Evolutionary conservation across 2,113 vertebrate species (phyloP), one percentile per base, ranked within the genome.

Genomic region (Sapayoa aenigma): DNA sequence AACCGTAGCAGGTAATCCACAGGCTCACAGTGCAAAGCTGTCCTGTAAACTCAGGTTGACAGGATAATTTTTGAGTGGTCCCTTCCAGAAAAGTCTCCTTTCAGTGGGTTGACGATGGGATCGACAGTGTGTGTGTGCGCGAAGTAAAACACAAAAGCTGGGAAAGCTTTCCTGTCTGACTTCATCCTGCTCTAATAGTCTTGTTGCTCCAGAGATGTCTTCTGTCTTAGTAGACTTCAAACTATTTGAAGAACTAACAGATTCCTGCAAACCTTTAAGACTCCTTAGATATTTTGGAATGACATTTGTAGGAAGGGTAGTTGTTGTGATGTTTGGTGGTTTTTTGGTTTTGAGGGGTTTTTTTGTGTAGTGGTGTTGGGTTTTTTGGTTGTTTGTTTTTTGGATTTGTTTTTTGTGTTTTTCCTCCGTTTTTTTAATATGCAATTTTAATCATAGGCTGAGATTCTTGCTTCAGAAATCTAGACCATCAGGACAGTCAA

Each of bases 351-450:
- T 33, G 4, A 21, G 1, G 44, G 11, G 44, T 44, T 13, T 44
- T 44, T 1, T 17, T 49, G 25, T 25, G 44, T 20, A 7, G 46
- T 21, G 46, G 7, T 7, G 21, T 21, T 47, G 13, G 44, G 44
- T 22, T 47, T 21, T 20, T 47, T 47, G 46, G 9, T 46, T 46
- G 44, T 46, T 46, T 47, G 46, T 8, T 22, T 44, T 47, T 47
- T 20, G 20, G 19, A 15, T 18, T 10, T 22, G 20, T 47, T 47
- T 47, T 47, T 47, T 47, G 20, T 17, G 44, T 55, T 24, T 28
- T 21, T 9, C n/a, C n/a, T 4, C 9, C 1, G 2, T 5, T 81
- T 44, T n/a, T 85, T 31, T 7, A 39, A 20, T 66, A 31, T 0
- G 1, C 49, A 23, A 9, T 74, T 87, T 81, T 46, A 60, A 4